phyloP scores from a whole-genome alignment of 2,888 invertebrate genomes.

The Limnephilus auricula region DNA sequence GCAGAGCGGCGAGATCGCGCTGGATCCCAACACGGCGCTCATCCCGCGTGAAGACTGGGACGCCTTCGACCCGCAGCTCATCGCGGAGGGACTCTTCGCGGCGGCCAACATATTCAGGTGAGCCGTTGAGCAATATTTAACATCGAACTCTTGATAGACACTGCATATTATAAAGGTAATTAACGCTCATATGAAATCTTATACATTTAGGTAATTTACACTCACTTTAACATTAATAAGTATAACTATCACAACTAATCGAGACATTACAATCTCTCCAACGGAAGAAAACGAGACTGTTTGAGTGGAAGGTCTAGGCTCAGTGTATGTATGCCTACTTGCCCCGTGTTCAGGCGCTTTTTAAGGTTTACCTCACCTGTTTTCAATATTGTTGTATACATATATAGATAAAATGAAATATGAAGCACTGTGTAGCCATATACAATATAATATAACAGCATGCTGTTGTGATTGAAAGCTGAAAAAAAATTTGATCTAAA shows the following conservation, averaged over 20 bases:
- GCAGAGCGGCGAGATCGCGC: conserved; percentile 83
- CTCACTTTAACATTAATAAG: background rate
- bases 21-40: conserved; percentile 83
- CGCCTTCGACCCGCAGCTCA: conserved; percentile 94
- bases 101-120: conserved; percentile 95
- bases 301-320: no score
- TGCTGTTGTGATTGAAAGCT: no score
- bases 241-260: background rate
- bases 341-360: no score
- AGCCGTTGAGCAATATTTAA: background rate
- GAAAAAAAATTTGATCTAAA: no score
- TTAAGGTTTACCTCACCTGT: no score
- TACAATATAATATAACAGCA: no score
- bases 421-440: no score
- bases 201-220: background rate
- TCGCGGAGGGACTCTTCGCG: conserved; percentile 95
- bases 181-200: background rate
- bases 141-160: background rate
- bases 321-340: no score
- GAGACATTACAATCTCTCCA: no score
- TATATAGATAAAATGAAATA: no score
- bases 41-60: conserved; percentile 93
- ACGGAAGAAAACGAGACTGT: background rate
- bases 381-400: no score
- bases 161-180: background rate